phyloP scores from a whole-genome alignment of 2,888 invertebrate species.

The Melitaea athalia region DNA sequence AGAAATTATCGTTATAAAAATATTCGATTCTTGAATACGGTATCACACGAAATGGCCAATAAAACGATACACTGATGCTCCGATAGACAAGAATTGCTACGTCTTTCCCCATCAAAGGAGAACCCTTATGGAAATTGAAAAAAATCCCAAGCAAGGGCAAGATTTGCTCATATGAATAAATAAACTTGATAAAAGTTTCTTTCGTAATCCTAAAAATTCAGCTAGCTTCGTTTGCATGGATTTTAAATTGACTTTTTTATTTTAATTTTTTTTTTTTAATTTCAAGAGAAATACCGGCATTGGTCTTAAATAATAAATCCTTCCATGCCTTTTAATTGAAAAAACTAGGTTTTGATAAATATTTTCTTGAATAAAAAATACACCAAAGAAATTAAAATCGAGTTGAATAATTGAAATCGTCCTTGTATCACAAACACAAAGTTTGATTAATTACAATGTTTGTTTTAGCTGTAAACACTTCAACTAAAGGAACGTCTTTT shows the following conservation, averaged over 20 bases:
- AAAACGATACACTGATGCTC: constrained; percentile 52
- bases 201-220: constrained; percentile 36
- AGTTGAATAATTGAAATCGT: no score
- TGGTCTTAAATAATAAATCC: background rate
- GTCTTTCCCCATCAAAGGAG: constrained; percentile 51
- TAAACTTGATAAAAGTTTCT: constrained; percentile 65
- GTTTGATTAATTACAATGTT: no score
- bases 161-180: constrained; percentile 65
- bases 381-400: no score
- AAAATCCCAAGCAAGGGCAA: constrained; percentile 48
- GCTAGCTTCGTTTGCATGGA: constrained; percentile 6
- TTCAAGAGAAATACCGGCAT: background rate
- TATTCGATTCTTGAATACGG: background rate
- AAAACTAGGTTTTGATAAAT: background rate
- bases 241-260: constrained; percentile 8
- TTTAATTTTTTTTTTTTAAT: background rate
- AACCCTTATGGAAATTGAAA: constrained; percentile 73
- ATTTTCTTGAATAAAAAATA: background rate
- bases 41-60: constrained; percentile 46
- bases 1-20: background rate
- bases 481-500: no score
- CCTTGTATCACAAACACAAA: no score
- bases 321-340: background rate
- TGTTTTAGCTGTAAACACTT: no score
- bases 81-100: constrained; percentile 64